Evolutionary conservation across 1,140 invertebrate genomes (phyloP).

Genomic region (Lamellibrachia luymesi): DNA sequence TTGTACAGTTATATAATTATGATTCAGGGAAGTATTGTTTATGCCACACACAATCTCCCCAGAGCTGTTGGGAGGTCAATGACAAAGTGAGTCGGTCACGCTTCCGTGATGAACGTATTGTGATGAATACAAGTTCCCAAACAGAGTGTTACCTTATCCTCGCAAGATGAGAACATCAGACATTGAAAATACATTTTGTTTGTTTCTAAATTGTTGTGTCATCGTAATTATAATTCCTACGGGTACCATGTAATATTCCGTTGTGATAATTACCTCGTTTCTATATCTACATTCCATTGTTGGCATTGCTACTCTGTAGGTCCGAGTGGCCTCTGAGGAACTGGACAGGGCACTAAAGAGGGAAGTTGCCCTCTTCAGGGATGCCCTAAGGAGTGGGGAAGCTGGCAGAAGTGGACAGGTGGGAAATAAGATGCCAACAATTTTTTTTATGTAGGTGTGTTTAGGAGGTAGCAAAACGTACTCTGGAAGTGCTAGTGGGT

Average conservation of each 20-base stretch:
- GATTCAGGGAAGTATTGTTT: not conserved
- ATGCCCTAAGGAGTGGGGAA: slow-evolving; percentile 68
- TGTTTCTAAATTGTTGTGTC: no score
- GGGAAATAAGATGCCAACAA: slow-evolving; percentile 33
- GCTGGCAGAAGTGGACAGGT: slow-evolving; percentile 61
- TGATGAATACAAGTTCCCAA: no score
- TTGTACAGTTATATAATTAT: not conserved
- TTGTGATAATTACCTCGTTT: not conserved
- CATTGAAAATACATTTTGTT: no score
- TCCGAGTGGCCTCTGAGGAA: slow-evolving; percentile 81
- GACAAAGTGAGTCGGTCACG: no score
- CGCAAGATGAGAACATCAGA: no score
- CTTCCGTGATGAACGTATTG: no score
- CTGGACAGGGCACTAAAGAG: slow-evolving; percentile 74
- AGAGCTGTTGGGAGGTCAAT: no score
- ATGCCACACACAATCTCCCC: no score
- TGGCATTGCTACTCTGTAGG: slow-evolving; percentile 44
- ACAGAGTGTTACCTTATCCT: no score
- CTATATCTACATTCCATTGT: not conserved
- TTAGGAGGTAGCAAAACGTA: not conserved
- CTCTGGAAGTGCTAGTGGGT: not conserved
- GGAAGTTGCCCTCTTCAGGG: slow-evolving; percentile 83
- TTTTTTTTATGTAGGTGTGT: not conserved
- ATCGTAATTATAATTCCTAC: no score
- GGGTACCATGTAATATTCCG: no score